Conservation (phyloP, 1,140 invertebrate species). For the Ceratina calcarata region DNA sequence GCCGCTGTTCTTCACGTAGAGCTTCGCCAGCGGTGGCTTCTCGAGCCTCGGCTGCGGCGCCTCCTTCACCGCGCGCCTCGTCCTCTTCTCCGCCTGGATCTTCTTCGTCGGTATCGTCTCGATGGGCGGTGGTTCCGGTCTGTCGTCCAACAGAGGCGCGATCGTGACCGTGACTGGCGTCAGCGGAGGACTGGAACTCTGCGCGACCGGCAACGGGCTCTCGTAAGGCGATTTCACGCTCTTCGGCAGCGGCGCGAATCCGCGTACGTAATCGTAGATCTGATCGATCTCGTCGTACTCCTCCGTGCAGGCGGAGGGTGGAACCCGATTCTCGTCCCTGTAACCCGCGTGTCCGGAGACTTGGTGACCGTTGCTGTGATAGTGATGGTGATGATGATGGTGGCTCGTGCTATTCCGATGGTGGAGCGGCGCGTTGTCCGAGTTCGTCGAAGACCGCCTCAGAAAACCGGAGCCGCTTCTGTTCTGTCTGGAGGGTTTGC, state of each 20-base stretch:
- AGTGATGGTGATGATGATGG: constrained; percentile 69
- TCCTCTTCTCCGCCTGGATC: constrained; percentile 86
- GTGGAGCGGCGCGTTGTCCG: constrained; percentile 83
- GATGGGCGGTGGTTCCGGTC: constrained; percentile 93
- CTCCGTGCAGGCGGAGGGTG: constrained; percentile 83
- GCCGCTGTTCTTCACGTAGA: constrained; percentile 89
- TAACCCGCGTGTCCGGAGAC: constrained; percentile 68
- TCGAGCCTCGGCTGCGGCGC: constrained; percentile 75
- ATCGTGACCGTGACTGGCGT: constrained; percentile 76
- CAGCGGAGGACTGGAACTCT: constrained; percentile 65
- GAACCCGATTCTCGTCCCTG: constrained; percentile 80
- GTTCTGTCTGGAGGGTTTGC: constrained; percentile 79
- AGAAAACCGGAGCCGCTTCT: constrained; percentile 73
- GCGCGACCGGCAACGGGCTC: constrained; percentile 55
- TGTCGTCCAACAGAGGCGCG: constrained; percentile 81
- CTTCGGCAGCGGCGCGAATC: constrained; percentile 93
- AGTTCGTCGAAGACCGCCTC: constrained; percentile 85
- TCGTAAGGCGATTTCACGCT: constrained; percentile 87
- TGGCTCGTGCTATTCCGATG: constrained; percentile 71
- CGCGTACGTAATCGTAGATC: constrained; percentile 97
- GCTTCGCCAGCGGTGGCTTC: constrained; percentile 83
- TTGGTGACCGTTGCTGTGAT: constrained; percentile 66
- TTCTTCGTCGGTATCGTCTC: constrained; percentile 94
- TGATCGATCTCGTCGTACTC: constrained; percentile 98
- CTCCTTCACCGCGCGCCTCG: constrained; percentile 81